Conservation (phyloP, 2,797 vertebrate genomes). For the Melanotaenia pygmaea region DNA sequence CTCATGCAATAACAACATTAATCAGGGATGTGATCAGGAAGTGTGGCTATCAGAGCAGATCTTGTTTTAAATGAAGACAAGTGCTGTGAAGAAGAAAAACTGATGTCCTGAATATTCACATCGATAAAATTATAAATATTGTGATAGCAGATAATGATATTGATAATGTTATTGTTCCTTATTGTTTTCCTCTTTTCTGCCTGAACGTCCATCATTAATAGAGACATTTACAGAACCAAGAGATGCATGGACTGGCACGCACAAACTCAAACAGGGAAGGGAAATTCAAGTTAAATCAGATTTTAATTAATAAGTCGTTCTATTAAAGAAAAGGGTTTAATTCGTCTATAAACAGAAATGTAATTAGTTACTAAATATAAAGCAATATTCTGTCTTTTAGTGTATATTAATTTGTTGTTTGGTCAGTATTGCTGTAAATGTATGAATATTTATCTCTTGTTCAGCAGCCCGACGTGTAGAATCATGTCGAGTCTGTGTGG, state of each 20-base stretch:
- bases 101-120: conserved; percentile 43
- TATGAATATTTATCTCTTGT: no score
- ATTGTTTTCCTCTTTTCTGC: conserved; percentile 53
- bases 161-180: conserved; percentile 43
- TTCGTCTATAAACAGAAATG: no score
- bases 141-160: conserved; percentile 44
- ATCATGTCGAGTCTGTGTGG: no score
- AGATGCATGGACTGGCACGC: conserved; percentile 64
- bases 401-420: no score
- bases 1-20: conserved; percentile 59
- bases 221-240: conserved; percentile 43
- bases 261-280: conserved; percentile 31
- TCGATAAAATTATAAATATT: conserved; percentile 41
- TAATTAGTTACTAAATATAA: no score
- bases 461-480: no score
- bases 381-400: no score
- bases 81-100: conserved; percentile 31
- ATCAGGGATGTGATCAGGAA: conserved; percentile 63
- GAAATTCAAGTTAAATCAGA: neutral
- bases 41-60: conserved; percentile 26
- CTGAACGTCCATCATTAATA: conserved; percentile 59
- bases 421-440: no score
- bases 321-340: neutral
- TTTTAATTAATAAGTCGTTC: neutral
- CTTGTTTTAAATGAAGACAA: conserved; percentile 21